A percentile compares a stretch with the other conserved stretches of the same genome.
These are phyloP conservation scores for Drosophila tanythrix DNA, from an alignment of 2,888 invertebrate species.

Conservation along the genomic window DNA sequence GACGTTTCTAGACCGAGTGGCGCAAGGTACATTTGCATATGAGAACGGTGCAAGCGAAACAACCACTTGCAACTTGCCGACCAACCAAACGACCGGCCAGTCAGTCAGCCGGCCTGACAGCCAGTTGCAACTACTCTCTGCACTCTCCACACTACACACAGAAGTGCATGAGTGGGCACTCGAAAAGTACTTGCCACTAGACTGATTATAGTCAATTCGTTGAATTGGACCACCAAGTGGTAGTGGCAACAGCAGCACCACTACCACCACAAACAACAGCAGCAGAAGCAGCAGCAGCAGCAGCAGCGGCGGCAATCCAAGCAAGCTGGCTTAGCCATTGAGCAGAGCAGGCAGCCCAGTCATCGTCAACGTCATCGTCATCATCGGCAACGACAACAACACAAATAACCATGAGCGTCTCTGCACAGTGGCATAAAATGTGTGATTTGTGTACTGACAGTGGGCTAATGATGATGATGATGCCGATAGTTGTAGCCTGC, in stretches of 20 bases:
- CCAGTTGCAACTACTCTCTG: conserved; percentile 38
- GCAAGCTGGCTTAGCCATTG: conserved; percentile 51
- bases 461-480: neutral
- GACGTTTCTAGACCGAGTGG: conserved; percentile 64
- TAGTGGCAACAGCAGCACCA: conserved; percentile 33
- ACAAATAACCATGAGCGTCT: conserved; percentile 42
- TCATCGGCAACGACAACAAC: conserved; percentile 55
- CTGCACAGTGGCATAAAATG: conserved; percentile 41
- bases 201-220: conserved; percentile 81
- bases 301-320: conserved; percentile 19
- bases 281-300: conserved; percentile 32
- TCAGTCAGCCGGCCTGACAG: conserved; percentile 31
- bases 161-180: conserved; percentile 81
- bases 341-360: conserved; percentile 58
- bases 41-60: conserved; percentile 34
- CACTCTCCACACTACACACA: conserved; percentile 51
- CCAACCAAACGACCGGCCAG: conserved; percentile 31
- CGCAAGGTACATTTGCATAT: conserved; percentile 69
- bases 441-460: conserved; percentile 1
- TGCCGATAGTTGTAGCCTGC: neutral
- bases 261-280: conserved; percentile 27
- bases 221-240: conserved; percentile 81
- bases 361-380: conserved; percentile 58
- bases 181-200: conserved; percentile 81
- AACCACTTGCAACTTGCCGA: conserved; percentile 73